Evolutionary conservation across 2,113 vertebrate species (phyloP).

Genomic region (Morone chrysops): DNA sequence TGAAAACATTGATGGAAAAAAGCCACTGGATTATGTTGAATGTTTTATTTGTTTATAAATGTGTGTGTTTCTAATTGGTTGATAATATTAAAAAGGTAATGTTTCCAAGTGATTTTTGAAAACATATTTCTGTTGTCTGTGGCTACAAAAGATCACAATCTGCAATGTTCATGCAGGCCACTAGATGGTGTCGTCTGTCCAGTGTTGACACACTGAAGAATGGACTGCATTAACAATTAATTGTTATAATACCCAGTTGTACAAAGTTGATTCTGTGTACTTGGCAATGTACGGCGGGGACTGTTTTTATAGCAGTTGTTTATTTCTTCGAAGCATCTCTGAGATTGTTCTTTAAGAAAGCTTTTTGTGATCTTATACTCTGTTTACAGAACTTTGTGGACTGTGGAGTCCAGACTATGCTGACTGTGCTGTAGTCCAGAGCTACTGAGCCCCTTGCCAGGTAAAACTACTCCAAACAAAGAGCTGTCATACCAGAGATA

Average conservation of each 20-base stretch:
- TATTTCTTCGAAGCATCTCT: not conserved
- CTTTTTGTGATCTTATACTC: conserved; percentile 18
- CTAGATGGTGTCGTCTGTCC: conserved; percentile 59
- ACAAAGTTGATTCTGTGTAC: conserved; percentile 6
- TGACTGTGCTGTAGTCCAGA: conserved; percentile 79
- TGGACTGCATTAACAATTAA: not conserved
- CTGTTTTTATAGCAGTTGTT: not conserved
- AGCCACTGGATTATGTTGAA: not conserved
- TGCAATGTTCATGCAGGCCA: conserved; percentile 38
- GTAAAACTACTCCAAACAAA: conserved; percentile 53
- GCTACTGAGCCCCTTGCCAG: conserved; percentile 43
- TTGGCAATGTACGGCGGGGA: not conserved
- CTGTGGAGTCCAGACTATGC: conserved; percentile 83
- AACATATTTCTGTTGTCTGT: not conserved
- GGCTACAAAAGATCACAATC: not conserved
- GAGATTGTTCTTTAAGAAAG: not conserved
- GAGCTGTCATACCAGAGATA: not conserved
- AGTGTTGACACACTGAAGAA: conserved; percentile 14
- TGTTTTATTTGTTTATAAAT: not conserved
- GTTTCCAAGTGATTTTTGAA: no score
- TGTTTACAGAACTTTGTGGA: conserved; percentile 82
- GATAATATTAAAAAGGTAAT: no score
- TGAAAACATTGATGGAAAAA: not conserved
- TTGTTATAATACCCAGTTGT: not conserved
- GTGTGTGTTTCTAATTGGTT: not conserved